phyloP scores from a whole-genome alignment of 2,113 vertebrate species.

The Lagopus muta region DNA sequence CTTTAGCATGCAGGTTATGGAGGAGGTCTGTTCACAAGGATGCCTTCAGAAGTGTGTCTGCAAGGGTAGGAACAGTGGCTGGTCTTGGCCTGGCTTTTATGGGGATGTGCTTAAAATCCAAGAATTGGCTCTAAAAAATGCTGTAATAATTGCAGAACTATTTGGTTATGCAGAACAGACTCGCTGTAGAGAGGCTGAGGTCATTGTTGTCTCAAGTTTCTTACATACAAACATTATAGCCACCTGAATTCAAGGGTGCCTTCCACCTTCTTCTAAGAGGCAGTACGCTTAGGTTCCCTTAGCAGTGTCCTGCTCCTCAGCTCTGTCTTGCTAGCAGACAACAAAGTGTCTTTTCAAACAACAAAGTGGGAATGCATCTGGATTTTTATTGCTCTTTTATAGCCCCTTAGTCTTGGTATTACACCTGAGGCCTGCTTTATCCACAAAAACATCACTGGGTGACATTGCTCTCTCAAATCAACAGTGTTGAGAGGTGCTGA shows the following conservation, averaged over 20 bases:
- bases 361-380: background rate
- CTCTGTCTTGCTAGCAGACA: background rate
- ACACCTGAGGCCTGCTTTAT: background rate
- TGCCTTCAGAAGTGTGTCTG: background rate
- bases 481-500: too few species aligned
- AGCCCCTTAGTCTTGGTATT: background rate
- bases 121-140: background rate
- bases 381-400: background rate
- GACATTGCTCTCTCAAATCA: background rate
- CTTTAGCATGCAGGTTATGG: background rate
- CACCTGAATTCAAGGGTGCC: background rate
- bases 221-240: background rate
- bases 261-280: background rate
- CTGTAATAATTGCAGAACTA: background rate
- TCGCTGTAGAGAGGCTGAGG: background rate
- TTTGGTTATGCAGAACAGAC: background rate
- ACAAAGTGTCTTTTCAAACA: background rate
- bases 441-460: background rate
- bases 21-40: background rate
- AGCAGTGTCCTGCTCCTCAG: background rate
- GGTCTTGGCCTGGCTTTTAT: background rate
- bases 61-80: background rate
- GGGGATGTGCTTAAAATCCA: background rate
- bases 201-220: background rate
- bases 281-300: background rate